Percentiles rank a stretch among this genome's conserved stretches.
These are phyloP conservation scores for Scaptomyza cyrtandrae DNA, from an alignment of 2,888 invertebrate genomes.

Conservation along the genomic window DNA sequence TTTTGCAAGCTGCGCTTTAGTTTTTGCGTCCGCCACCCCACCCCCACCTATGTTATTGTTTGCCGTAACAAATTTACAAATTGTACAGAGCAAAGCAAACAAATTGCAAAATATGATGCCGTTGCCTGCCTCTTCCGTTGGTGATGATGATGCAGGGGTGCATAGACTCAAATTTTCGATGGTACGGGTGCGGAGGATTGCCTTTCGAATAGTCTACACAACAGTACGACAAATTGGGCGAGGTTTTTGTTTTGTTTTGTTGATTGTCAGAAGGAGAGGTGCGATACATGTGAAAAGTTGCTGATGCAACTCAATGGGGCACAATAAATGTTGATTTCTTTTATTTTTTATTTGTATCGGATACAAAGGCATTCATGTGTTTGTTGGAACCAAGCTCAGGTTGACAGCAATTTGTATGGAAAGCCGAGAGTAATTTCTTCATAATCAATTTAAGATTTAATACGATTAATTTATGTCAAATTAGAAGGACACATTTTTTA, in stretches of 20 bases:
- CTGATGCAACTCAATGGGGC: slow-evolving; percentile 46
- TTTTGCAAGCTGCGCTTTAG: slow-evolving; percentile 54
- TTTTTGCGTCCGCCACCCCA: slow-evolving; percentile 30
- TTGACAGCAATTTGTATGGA: slow-evolving; percentile 11
- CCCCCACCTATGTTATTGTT: slow-evolving; percentile 51
- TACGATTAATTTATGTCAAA: not conserved
- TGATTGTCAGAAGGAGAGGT: not conserved
- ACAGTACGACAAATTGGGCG: slow-evolving; percentile 44
- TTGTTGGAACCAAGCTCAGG: slow-evolving; percentile 17
- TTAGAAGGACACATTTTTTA: not conserved
- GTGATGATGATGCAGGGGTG: slow-evolving; percentile 35
- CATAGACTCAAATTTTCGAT: slow-evolving; percentile 13
- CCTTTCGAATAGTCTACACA: slow-evolving; percentile 34
- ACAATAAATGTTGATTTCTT: slow-evolving; percentile 41
- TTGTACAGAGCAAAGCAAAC: slow-evolving; percentile 63
- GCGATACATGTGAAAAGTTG: slow-evolving; percentile 35
- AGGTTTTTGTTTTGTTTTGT: slow-evolving; percentile 35
- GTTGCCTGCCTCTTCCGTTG: slow-evolving; percentile 22
- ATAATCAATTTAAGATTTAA: not conserved
- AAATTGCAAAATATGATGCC: slow-evolving; percentile 74
- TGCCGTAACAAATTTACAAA: slow-evolving; percentile 74
- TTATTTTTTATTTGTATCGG: slow-evolving; percentile 19
- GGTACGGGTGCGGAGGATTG: slow-evolving; percentile 8
- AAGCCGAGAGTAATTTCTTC: not conserved
- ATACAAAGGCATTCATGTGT: slow-evolving; percentile 11